Percentiles rank a stretch among this genome's conserved stretches.
phyloP scores from a whole-genome alignment of 2,888 invertebrate genomes.

The Diogma glabrata region DNA sequence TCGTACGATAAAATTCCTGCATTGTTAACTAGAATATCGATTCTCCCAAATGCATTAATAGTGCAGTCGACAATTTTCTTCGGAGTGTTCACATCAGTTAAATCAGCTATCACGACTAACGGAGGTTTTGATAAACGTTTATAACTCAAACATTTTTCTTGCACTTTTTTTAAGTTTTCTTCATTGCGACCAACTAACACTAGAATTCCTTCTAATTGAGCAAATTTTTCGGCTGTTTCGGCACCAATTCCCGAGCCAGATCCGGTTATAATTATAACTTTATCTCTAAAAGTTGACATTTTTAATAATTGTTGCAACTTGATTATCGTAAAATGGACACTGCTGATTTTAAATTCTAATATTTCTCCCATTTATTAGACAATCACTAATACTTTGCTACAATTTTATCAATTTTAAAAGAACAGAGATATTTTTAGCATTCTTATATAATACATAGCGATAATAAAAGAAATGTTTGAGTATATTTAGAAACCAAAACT shows the following conservation, averaged over 20 bases:
- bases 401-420: too few relatives aligned
- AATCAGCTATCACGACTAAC: constrained; percentile 48
- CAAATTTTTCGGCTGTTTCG: constrained; percentile 53
- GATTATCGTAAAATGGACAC: too few relatives aligned
- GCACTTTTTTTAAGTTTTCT: constrained; percentile 51
- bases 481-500: too few relatives aligned
- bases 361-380: too few relatives aligned
- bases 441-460: too few relatives aligned
- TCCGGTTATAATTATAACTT: constrained; percentile 51
- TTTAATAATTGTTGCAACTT: too few relatives aligned
- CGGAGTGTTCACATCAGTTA: constrained; percentile 55
- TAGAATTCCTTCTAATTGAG: constrained; percentile 48
- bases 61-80: constrained; percentile 54
- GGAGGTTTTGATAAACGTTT: constrained; percentile 40
- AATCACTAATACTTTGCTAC: too few relatives aligned
- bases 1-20: constrained; percentile 77
- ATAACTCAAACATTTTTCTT: constrained; percentile 41
- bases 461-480: too few relatives aligned
- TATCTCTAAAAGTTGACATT: constrained; percentile 26
- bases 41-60: constrained; percentile 49
- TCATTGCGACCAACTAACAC: constrained; percentile 57
- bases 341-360: too few relatives aligned
- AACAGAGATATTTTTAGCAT: too few relatives aligned
- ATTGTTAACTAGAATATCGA: constrained; percentile 75
- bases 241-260: constrained; percentile 67